Base-by-base conservation (phyloP, 2,797 vertebrate genomes). In the Staurois parvus region DNA sequence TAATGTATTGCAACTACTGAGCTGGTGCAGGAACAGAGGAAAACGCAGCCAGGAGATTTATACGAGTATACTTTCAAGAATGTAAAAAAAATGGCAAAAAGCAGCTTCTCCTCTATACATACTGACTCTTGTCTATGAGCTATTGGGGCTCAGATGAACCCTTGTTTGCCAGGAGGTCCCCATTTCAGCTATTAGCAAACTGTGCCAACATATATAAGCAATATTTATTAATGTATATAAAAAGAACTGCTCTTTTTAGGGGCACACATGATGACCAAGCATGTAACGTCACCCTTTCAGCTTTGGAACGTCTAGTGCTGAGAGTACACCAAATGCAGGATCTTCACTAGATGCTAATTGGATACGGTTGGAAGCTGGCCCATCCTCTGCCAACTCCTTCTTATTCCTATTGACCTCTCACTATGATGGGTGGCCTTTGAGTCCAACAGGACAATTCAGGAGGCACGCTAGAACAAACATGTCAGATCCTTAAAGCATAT, bases 1-100 rank as follows among this genome's bases (percentile, higher is more conserved):
- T 72, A 79, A 84, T 72, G 68, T 79, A 73, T 79, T 78, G 76
- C 83, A 73, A 64, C 83, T 42, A 84, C 37, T 64, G 76, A 72
- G 68, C 76, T 72, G 67, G 68, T 34, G 76, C 45, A 73, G 72
- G 79, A 83, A 83, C 24, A 67, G 72, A 81, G 42, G 70, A 34
- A 52, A 83, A 75, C 28, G 81, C 56, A 15, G 29, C 17, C 32
- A 8, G 62, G n/a, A 66, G 70, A 75, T 83, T 83, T 83, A 67
- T 66, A 83, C 59, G 56, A 17, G 26, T 72, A 66, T 83, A 67
- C 28, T 67, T 48, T 30, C 37, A 62, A 75, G 28, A 26, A 17
- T 30, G 19, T 32, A 42, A 8, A 34, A 8, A 34, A 40, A 83
- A 48, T 21, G 37, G n/a, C 32, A 40, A 72, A n/a, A 32, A 45